Evolutionary conservation across 2,888 invertebrate genomes (phyloP), one percentile per base, ranked within the genome.

Genomic region (Archips xylosteana): DNA sequence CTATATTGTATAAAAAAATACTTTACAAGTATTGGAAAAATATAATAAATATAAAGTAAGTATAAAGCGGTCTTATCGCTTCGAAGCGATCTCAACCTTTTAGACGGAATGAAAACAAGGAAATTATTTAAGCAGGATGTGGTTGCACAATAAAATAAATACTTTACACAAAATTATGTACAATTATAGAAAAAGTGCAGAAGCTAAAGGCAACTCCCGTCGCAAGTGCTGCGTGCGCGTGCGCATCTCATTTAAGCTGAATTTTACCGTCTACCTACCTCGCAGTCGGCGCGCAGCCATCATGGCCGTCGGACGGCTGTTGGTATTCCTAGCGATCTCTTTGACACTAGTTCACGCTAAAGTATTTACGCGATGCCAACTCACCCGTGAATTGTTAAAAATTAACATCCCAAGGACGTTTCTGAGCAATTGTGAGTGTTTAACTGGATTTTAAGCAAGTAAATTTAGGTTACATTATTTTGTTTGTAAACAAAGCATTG

Each of bases 371-470:
- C 90, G 96, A 88, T 97, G 97, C 83, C 96, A 97, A 74, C 92
- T 96, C 71, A 96, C 96, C 15, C 95, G 96, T 75, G 97, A 96
- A 84, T 87, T 97, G 68, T 82, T 96, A 77, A 95, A 95, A 77
- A 95, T 95, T 78, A 95, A 95, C 78, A 96, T 97, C 81, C 95
- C 96, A 77, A 95, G 96, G 85, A 96, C 95, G 51, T 96, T 96
- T 82, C 90, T 97, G 70, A 96, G 96, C 83, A 96, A 97, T 86
- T 97, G 97, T 96, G 88, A 96, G 96, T 95, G 51, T 45, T 45
- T 36, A 45, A 54, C 34, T 39, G 39, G 39, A 39, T 65, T 65
- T 65, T 62, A n/a, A 2, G 49, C 32, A n/a, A 2, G 49, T 13
- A n/a, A 2, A 36, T 13, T 61, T 5, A 8, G 5, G n/a, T 39